Evolutionary conservation across 2,797 vertebrate genomes (phyloP).

Genomic region (Enteromius unitaeniatus): DNA sequence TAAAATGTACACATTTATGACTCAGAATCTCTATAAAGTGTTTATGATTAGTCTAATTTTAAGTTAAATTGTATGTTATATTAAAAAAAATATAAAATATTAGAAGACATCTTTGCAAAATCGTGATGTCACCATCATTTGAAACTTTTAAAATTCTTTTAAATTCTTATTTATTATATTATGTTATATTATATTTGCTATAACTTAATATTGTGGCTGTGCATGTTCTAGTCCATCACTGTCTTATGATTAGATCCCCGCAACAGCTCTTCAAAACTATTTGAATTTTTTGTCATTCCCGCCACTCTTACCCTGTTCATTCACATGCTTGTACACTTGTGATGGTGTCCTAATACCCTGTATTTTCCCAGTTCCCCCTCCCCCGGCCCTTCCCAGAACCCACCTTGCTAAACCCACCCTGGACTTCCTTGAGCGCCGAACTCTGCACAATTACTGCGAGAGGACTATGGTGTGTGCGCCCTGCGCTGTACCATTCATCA

Average conservation of each 20-base stretch:
- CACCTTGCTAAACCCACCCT: constrained; percentile 23
- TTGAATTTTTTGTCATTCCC: not conserved
- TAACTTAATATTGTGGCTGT: not conserved
- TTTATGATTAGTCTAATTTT: not conserved
- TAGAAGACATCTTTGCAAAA: too few species aligned
- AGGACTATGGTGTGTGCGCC: constrained; percentile 82
- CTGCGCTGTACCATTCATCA: constrained; percentile 90
- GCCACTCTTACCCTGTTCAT: not conserved
- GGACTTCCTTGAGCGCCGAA: constrained; percentile 51
- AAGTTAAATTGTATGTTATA: not conserved
- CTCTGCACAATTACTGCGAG: constrained; percentile 86
- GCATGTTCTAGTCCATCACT: not conserved
- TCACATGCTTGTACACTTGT: not conserved
- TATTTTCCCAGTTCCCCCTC: constrained; percentile 9
- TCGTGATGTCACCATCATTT: too few species aligned
- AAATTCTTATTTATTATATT: too few species aligned
- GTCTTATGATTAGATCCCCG: not conserved
- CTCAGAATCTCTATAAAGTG: not conserved
- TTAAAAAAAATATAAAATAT: not conserved
- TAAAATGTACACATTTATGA: not conserved
- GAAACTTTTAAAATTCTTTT: too few species aligned
- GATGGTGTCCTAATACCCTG: not conserved
- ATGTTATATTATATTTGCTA: too few species aligned
- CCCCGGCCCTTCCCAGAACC: not conserved
- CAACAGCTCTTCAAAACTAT: not conserved